Base-by-base conservation (phyloP, 1,140 invertebrate species). In the Penaeus vannamei region DNA sequence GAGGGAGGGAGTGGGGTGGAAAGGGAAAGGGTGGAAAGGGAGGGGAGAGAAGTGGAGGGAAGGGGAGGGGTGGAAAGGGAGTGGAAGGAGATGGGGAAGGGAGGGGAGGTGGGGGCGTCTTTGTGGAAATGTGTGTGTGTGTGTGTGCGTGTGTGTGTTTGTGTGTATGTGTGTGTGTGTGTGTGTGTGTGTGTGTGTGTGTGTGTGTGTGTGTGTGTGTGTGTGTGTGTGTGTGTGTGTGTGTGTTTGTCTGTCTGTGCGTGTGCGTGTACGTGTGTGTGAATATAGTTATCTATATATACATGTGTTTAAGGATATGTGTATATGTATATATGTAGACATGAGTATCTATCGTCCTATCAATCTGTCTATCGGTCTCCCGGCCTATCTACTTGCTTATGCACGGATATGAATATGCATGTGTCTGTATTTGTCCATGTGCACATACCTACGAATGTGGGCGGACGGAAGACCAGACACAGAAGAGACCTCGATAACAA, bases 21-120 rank as follows among this genome's bases (percentile, higher is more conserved):
- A 8, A 17, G 29, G 2, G 76, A 14, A 1, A 2, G 2, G 76
- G 76, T 5, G 17, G 76, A 19, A 19, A 5, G 46, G 29, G 0
- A 1, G 29, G 5, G 46, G 46, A 19, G 36, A n/a, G 32, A 14
- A 17, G 36, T 0, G 29, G 76, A 29, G 32, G 7, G 2, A 29
- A 29, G 23, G 22, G 32, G 19, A 5, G 17, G 10, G 77, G 42
- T 4, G 12, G 64, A 66, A 7, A 7, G 64, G 26, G 7, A 7
- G 64, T 8, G 76, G 8, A 12, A 14, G 29, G 12, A 32, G 32
- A 12, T 2, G 76, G 12, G 76, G 53, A n/a, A 32, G 60, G 46
- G 60, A 84, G 83, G 69, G 32, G 46, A n/a, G 46, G 83, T 66
- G 61, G 46, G 82, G 32, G 82, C 29, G 59, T 29, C 59, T 62